Percentiles rank a stretch among this genome's conserved stretches.
phyloP scores from a whole-genome alignment of 2,113 vertebrate species.

The Maccullochella peelii region DNA sequence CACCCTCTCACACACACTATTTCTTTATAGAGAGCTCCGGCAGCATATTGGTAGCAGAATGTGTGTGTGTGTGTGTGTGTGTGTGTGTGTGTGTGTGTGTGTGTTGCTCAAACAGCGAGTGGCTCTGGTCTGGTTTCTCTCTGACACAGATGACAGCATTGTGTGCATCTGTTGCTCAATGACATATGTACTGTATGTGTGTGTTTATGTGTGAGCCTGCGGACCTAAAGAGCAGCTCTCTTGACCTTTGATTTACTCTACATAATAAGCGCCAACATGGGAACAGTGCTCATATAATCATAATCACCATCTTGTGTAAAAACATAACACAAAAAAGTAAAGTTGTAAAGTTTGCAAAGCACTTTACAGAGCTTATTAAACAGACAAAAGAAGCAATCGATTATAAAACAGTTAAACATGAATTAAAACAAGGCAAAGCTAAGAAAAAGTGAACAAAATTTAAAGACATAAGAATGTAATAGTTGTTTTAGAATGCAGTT shows the following conservation, averaged over 20 bases:
- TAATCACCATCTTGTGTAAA: not conserved
- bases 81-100: conserved; percentile 39
- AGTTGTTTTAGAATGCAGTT: not conserved
- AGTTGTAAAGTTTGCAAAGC: conserved; percentile 23
- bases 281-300: not conserved
- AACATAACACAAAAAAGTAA: not conserved
- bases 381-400: too few relatives aligned
- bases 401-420: not conserved
- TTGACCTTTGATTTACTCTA: not conserved
- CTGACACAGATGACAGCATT: conserved; percentile 65
- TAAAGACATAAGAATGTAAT: not conserved
- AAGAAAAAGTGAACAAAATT: not conserved
- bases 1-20: not conserved
- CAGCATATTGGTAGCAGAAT: conserved; percentile 49
- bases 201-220: conserved; percentile 17
- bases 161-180: conserved; percentile 46
- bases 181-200: conserved; percentile 7
- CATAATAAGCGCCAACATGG: not conserved
- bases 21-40: conserved; percentile 34
- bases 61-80: conserved; percentile 24
- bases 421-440: not conserved
- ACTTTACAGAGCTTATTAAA: not conserved
- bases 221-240: conserved; percentile 26
- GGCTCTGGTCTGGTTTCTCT: conserved; percentile 68
- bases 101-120: conserved; percentile 36